phyloP scores from a whole-genome alignment of 2,113 vertebrate species.

The Notarius lentiginosus region DNA sequence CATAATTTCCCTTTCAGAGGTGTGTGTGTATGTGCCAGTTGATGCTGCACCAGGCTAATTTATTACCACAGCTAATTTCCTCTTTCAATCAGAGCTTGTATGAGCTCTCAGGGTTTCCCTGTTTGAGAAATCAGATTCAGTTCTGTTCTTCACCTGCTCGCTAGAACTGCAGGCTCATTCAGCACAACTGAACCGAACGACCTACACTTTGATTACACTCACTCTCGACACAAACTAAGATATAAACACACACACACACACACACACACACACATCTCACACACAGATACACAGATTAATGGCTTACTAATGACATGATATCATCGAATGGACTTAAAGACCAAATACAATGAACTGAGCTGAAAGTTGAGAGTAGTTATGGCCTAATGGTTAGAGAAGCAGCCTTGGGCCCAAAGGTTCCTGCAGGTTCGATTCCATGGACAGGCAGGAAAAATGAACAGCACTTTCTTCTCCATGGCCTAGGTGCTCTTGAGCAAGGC shows the following conservation, averaged over 20 bases:
- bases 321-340: background rate
- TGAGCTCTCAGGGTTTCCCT: constrained; percentile 41
- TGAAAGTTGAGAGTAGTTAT: background rate
- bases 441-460: too few species aligned
- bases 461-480: too few species aligned
- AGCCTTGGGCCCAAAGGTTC: too few species aligned
- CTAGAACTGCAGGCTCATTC: constrained; percentile 19
- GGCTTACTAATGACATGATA: background rate
- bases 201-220: constrained; percentile 20
- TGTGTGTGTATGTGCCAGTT: constrained; percentile 1
- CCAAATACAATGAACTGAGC: background rate
- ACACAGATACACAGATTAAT: background rate
- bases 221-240: background rate
- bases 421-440: too few species aligned
- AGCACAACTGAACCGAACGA: constrained; percentile 21
- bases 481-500: too few species aligned
- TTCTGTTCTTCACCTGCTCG: constrained; percentile 26
- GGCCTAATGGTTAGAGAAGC: too few species aligned
- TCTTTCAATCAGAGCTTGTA: constrained; percentile 42
- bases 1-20: constrained; percentile 6
- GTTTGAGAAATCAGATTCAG: constrained; percentile 4
- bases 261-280: background rate
- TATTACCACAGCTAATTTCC: constrained; percentile 50
- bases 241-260: background rate
- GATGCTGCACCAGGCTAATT: constrained; percentile 32